Evolutionary conservation across 2,888 invertebrate species (phyloP).

Genomic region (Cataglyphis livida): DNA sequence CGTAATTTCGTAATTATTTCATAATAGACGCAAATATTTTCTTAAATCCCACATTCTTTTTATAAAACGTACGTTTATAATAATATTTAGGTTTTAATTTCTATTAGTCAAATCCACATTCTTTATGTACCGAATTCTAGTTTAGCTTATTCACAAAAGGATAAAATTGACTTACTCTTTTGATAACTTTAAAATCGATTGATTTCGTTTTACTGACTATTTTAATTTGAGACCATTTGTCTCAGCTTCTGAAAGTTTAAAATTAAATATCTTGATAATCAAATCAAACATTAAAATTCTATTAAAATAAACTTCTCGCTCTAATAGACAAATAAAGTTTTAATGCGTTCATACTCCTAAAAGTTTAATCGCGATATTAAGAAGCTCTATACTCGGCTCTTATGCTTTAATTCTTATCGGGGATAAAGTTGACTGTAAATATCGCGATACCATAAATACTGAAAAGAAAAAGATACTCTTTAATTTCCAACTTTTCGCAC

Average conservation of each 20-base stretch:
- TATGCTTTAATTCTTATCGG: slow-evolving; percentile 17
- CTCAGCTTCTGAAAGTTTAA: slow-evolving; percentile 19
- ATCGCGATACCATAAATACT: neutral
- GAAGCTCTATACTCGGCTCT: slow-evolving; percentile 23
- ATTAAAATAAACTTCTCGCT: slow-evolving; percentile 40
- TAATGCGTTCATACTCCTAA: slow-evolving; percentile 25
- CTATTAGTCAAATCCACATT: neutral
- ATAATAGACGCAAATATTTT: neutral
- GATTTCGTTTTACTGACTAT: slow-evolving; percentile 28
- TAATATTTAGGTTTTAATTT: neutral
- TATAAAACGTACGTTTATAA: neutral
- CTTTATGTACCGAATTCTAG: neutral
- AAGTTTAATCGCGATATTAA: slow-evolving; percentile 40
- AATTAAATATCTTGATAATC: slow-evolving; percentile 44
- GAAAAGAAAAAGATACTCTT: neutral
- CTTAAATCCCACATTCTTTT: neutral
- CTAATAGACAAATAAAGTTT: slow-evolving; percentile 48
- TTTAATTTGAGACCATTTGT: slow-evolving; percentile 19
- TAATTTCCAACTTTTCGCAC: neutral
- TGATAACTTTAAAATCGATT: slow-evolving; percentile 18
- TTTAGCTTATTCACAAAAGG: neutral
- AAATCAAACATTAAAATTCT: slow-evolving; percentile 42
- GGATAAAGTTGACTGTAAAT: slow-evolving; percentile 10
- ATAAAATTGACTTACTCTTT: neutral
- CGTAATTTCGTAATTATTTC: neutral